phyloP scores from a whole-genome alignment of 2,113 vertebrate genomes.

The Porphyrio hochstetteri region DNA sequence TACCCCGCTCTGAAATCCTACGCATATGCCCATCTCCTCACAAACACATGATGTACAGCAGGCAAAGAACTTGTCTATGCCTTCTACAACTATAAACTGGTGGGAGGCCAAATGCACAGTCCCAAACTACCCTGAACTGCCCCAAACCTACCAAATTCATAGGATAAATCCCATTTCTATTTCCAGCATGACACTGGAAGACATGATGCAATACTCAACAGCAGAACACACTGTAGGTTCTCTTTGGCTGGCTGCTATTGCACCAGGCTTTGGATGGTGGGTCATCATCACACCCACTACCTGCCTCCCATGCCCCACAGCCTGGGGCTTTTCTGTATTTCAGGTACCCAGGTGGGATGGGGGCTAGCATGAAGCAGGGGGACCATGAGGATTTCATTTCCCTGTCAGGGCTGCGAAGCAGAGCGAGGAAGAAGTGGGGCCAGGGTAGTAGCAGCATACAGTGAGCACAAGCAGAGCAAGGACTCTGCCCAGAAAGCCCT shows the following conservation, averaged over 20 bases:
- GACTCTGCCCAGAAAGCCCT: background rate
- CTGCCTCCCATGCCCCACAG: background rate
- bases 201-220: background rate
- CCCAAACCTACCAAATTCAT: background rate
- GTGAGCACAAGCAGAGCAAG: background rate
- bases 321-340: background rate
- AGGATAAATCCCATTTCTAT: background rate
- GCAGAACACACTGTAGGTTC: background rate
- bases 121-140: background rate
- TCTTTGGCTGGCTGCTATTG: background rate
- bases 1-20: background rate
- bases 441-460: background rate
- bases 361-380: background rate
- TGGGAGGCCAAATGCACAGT: background rate
- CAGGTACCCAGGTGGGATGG: background rate
- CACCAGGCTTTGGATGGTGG: background rate
- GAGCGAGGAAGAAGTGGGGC: background rate
- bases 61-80: background rate
- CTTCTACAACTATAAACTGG: background rate
- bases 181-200: background rate
- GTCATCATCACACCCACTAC: background rate
- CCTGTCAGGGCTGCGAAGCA: background rate
- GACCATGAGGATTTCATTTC: background rate
- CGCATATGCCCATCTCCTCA: background rate
- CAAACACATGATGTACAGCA: rapidly evolving